Percentiles rank a stretch among this genome's conserved stretches.
These are phyloP conservation scores for Gobius niger DNA, from an alignment of 2,113 vertebrate genomes.

Conservation along the genomic window DNA sequence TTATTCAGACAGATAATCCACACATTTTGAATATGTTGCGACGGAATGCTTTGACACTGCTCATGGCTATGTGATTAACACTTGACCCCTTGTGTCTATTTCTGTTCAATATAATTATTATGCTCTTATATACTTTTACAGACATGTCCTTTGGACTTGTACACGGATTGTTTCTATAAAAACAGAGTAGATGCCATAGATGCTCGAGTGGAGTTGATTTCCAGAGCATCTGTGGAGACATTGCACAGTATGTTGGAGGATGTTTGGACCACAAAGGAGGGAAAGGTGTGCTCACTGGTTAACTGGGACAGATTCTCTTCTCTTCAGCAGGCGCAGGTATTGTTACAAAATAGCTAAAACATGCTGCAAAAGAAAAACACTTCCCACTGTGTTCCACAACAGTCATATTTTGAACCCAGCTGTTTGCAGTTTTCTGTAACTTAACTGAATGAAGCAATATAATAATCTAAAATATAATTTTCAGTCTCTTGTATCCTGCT, in stretches of 20 bases:
- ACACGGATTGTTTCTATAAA: constrained; percentile 90
- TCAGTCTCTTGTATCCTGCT: constrained; percentile 86
- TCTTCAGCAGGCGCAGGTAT: constrained; percentile 90
- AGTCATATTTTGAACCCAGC: too few relatives aligned
- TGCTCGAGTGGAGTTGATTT: constrained; percentile 77
- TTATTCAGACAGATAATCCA: too few relatives aligned
- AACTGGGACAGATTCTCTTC: constrained; percentile 90
- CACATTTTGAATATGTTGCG: too few relatives aligned
- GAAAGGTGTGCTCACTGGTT: constrained; percentile 80
- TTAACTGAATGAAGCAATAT: too few relatives aligned
- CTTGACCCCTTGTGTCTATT: neutral
- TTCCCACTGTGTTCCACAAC: too few relatives aligned
- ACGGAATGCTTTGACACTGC: too few relatives aligned
- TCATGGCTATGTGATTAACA: too few relatives aligned
- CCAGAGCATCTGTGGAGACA: constrained; percentile 69
- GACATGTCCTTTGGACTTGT: constrained; percentile 87
- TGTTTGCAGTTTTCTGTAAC: neutral
- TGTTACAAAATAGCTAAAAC: neutral
- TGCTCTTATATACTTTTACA: constrained; percentile 44
- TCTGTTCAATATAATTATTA: neutral
- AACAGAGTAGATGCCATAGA: constrained; percentile 82
- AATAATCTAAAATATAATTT: constrained; percentile 15
- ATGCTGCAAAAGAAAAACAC: too few relatives aligned
- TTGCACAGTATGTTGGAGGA: constrained; percentile 78
- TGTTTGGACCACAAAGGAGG: constrained; percentile 83